Conservation (phyloP, 2,888 invertebrate species). For the Pristionchus entomophagus region DNA sequence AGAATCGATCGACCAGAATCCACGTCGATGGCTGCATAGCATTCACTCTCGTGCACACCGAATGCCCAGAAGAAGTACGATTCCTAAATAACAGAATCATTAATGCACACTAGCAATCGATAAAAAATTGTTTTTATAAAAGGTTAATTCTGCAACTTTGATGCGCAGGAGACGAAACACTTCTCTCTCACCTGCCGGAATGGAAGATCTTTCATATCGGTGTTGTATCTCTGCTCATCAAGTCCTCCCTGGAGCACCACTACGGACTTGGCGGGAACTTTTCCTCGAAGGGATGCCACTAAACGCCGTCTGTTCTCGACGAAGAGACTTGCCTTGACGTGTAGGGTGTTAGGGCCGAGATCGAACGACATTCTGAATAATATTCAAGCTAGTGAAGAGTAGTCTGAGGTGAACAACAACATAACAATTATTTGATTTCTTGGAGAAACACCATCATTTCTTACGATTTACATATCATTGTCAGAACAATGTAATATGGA, state of each 20-base stretch:
- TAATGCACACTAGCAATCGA: no score
- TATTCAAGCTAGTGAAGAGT: background rate
- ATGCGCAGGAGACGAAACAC: no score
- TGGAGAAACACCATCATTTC: no score
- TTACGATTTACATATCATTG: no score
- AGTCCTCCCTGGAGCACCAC: conserved; percentile 69
- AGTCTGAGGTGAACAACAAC: no score
- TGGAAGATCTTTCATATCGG: conserved; percentile 71
- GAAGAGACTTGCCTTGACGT: conserved; percentile 66
- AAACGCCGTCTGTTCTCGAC: conserved; percentile 68
- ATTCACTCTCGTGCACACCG: conserved; percentile 93
- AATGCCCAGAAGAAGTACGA: conserved; percentile 97
- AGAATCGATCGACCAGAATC: conserved; percentile 82
- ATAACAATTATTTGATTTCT: no score
- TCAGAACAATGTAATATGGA: no score
- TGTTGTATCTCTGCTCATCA: conserved; percentile 72
- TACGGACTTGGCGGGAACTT: conserved; percentile 52
- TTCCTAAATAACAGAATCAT: conserved; percentile 86
- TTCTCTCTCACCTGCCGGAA: conserved; percentile 66
- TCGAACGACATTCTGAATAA: conserved; percentile 58
- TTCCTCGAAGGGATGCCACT: conserved; percentile 54
- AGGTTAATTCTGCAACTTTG: no score
- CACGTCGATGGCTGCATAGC: conserved; percentile 83
- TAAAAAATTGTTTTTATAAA: no score
- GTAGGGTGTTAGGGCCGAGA: conserved; percentile 63